phyloP scores from a whole-genome alignment of 2,113 vertebrate genomes.

The Rhegmatorhina hoffmannsi region DNA sequence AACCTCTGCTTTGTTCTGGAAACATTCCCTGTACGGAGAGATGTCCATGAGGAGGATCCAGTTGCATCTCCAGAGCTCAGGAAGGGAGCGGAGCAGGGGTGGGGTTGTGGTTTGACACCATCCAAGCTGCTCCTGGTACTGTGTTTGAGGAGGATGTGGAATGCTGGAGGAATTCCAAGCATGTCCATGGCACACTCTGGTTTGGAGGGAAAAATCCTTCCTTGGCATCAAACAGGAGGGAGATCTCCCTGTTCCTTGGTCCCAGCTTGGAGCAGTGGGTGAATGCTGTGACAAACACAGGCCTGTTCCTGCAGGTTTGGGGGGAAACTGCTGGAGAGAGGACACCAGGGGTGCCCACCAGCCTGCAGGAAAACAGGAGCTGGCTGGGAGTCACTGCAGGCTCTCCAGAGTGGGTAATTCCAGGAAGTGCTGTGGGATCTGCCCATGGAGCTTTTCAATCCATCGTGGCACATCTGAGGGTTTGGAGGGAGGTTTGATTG shows the following conservation, averaged over 20 bases:
- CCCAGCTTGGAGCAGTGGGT: background rate
- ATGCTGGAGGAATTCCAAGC: background rate
- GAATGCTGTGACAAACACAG: rapidly evolving
- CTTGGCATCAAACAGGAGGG: background rate
- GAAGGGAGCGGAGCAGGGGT: rapidly evolving
- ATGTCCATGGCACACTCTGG: rapidly evolving
- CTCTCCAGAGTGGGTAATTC: background rate
- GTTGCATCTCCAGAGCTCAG: background rate
- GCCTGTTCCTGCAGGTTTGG: background rate
- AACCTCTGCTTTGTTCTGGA: background rate
- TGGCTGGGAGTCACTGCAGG: background rate
- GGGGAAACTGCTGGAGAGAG: background rate
- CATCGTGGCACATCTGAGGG: background rate
- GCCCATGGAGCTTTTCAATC: background rate
- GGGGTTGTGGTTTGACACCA: background rate
- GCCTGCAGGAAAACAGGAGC: background rate
- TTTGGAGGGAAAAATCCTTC: background rate
- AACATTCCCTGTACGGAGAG: rapidly evolving
- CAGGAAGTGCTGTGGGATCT: background rate
- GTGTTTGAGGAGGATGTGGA: background rate
- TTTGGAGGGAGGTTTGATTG: background rate
- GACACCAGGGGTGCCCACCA: background rate
- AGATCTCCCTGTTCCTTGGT: background rate
- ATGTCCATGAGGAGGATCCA: background rate
- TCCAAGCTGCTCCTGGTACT: background rate